Percentiles rank a stretch among this genome's conserved stretches.
Conservation (phyloP, 2,888 invertebrate species). For the Caenorhabditis sp. region DNA sequence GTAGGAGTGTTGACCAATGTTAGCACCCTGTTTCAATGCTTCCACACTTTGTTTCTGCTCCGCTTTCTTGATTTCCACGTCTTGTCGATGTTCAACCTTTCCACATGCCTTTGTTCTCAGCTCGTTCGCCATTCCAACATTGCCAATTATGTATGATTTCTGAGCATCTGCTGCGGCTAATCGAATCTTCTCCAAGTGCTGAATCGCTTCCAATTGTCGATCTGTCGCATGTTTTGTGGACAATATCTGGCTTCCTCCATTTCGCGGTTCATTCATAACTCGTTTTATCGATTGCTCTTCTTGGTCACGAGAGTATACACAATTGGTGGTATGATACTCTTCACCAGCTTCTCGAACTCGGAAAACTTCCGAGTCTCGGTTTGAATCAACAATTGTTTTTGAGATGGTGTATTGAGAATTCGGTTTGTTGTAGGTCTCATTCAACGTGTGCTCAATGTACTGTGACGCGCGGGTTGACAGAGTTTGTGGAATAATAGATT, state of each 20-base stretch:
- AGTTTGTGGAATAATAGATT: conserved; percentile 29
- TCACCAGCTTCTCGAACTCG: conserved; percentile 46
- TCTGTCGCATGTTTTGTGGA: conserved; percentile 39
- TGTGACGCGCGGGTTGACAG: conserved; percentile 29
- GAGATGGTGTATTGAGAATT: conserved; percentile 17
- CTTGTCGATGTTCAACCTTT: conserved; percentile 9
- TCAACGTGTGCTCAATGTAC: conserved; percentile 22
- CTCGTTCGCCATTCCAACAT: conserved; percentile 16
- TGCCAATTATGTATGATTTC: conserved; percentile 42
- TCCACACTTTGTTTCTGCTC: conserved; percentile 22
- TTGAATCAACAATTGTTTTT: conserved; percentile 34
- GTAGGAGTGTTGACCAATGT: conserved; percentile 37
- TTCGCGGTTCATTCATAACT: conserved; percentile 46
- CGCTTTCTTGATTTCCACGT: conserved; percentile 27
- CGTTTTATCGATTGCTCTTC: conserved; percentile 24
- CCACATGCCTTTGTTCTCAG: conserved; percentile 27
- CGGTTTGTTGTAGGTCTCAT: conserved; percentile 30
- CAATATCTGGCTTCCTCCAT: conserved; percentile 48
- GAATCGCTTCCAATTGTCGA: conserved; percentile 14
- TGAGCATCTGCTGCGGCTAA: conserved; percentile 41
- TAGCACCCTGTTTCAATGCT: conserved; percentile 36
- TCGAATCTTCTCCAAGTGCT: conserved; percentile 44
- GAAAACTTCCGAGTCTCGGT: conserved; percentile 37
- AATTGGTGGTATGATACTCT: conserved; percentile 58
- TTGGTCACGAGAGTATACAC: conserved; percentile 48